phyloP scores from a whole-genome alignment of 2,888 invertebrate genomes.

The Bimastos eiseni region DNA sequence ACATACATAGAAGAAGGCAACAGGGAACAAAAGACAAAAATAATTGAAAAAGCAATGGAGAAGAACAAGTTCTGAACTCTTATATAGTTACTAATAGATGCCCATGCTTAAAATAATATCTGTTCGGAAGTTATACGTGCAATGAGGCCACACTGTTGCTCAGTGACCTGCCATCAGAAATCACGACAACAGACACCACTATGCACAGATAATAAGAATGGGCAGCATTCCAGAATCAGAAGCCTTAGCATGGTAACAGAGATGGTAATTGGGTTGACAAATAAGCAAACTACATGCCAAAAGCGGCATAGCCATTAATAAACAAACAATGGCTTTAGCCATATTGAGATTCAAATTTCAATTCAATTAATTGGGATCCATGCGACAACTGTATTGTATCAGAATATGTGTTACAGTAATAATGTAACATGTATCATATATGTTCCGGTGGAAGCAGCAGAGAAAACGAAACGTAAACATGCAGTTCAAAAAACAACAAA shows the following conservation, averaged over 20 bases:
- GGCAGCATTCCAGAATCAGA: neutral
- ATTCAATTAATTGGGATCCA: neutral
- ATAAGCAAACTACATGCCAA: no score
- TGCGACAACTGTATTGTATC: neutral
- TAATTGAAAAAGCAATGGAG: neutral
- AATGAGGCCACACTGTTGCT: neutral
- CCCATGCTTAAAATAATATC: no score
- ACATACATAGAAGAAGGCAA: neutral
- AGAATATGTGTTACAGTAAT: neutral
- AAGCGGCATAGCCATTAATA: no score
- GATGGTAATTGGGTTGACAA: neutral
- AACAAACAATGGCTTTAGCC: neutral
- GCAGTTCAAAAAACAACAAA: constrained; percentile 3
- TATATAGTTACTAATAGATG: no score
- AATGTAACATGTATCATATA: neutral
- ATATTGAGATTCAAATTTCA: neutral
- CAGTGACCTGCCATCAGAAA: neutral
- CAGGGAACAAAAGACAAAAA: neutral
- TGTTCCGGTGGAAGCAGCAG: neutral
- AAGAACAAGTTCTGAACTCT: no score
- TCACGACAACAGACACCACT: neutral
- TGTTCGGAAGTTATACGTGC: neutral
- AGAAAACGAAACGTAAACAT: neutral
- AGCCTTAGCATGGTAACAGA: neutral
- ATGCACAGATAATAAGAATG: neutral